Evolutionary conservation across 2,888 invertebrate species (phyloP).

Genomic region (Elegia similella): DNA sequence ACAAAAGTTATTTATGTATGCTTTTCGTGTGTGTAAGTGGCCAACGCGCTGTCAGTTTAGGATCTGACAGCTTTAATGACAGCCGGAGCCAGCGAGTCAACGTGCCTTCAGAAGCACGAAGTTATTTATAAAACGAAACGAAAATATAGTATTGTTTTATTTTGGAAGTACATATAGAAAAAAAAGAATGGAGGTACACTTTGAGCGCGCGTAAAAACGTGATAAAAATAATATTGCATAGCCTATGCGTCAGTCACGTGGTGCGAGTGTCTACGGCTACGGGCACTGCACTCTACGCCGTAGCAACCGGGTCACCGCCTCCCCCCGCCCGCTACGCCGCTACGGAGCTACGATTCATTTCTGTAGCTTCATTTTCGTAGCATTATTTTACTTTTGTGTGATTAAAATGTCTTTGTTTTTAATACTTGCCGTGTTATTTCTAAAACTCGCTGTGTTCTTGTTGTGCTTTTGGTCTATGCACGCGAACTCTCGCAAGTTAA

Average conservation of each 20-base stretch:
- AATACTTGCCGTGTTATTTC: neutral
- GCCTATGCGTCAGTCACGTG: constrained; percentile 6
- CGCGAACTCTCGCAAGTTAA: neutral
- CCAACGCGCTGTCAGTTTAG: too few species aligned
- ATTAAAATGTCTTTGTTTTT: neutral
- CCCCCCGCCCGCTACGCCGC: constrained; percentile 29
- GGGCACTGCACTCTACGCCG: constrained; percentile 68
- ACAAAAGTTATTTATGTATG: too few species aligned
- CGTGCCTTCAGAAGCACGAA: too few species aligned
- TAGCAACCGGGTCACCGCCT: constrained; percentile 67
- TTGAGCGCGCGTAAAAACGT: too few species aligned
- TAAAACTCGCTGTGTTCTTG: neutral
- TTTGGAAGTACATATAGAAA: too few species aligned
- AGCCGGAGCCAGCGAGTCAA: too few species aligned
- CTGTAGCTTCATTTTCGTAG: constrained; percentile 13
- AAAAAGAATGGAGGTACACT: too few species aligned
- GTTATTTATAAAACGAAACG: too few species aligned
- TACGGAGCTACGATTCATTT: constrained; percentile 26
- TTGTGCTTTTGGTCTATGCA: neutral
- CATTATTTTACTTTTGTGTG: neutral
- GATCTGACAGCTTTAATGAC: too few species aligned
- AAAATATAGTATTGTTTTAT: too few species aligned
- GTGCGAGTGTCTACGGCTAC: constrained; percentile 49
- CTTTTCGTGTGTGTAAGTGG: too few species aligned
- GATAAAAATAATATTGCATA: neutral